Percentiles rank a stretch among this genome's conserved stretches.
These are phyloP conservation scores for Galerucella pusilla DNA, from an alignment of 2,888 invertebrate species.

Conservation along the genomic window DNA sequence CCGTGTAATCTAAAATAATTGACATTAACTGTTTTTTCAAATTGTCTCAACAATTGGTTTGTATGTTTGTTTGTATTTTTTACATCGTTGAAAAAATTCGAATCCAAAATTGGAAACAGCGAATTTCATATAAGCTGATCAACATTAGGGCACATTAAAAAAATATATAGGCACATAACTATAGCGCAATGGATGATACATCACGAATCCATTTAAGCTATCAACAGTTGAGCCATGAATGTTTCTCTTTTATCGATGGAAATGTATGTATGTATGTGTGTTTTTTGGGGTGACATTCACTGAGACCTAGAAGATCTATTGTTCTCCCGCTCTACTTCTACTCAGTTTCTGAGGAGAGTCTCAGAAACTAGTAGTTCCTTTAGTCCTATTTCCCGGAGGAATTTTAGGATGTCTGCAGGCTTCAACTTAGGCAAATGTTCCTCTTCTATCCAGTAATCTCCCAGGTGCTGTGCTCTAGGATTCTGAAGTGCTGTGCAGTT, in stretches of 20 bases:
- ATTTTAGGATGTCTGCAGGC: no score
- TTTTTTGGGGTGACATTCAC: no score
- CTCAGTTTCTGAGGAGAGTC: no score
- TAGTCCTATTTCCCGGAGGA: no score
- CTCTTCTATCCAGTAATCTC: no score
- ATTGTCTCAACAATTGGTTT: neutral
- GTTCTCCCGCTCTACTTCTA: no score
- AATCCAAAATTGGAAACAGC: neutral
- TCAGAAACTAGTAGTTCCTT: no score
- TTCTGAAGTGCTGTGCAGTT: no score
- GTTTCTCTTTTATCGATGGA: neutral
- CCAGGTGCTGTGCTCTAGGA: no score
- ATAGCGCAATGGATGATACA: neutral
- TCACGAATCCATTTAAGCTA: conserved; percentile 9
- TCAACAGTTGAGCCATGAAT: neutral
- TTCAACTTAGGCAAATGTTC: no score
- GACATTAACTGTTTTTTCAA: neutral
- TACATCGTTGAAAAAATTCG: neutral
- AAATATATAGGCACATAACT: neutral
- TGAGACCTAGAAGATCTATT: no score
- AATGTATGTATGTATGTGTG: neutral
- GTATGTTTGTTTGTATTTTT: neutral
- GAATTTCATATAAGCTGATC: neutral
- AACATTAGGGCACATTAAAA: conserved; percentile 1
- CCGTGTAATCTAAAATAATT: neutral